These are phyloP conservation scores for Campylomormyrus numenius DNA, from an alignment of 2,113 vertebrate species.

Conservation along the genomic window DNA sequence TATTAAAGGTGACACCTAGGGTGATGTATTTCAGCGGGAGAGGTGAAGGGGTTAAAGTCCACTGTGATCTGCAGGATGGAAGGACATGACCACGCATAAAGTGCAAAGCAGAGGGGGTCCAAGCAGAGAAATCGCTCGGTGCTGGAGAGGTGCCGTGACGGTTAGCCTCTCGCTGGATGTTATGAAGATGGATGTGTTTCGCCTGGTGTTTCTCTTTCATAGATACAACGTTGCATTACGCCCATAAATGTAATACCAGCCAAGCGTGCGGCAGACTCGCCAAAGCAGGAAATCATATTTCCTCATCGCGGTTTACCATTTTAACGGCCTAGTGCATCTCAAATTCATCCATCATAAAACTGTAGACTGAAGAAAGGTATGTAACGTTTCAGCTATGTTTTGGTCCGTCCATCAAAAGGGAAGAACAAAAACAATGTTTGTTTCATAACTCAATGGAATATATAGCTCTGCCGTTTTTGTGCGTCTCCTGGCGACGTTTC, in stretches of 20 bases:
- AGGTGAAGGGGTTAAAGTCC: not conserved
- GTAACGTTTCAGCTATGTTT: not conserved
- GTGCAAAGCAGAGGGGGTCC: not conserved
- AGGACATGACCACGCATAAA: not conserved
- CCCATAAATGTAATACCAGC: not conserved
- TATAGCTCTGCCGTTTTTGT: not conserved
- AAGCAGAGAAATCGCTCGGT: not conserved
- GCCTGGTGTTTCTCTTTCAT: not conserved
- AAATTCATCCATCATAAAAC: slow-evolving; percentile 6
- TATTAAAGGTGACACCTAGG: not conserved
- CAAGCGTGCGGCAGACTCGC: not conserved
- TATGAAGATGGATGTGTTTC: not conserved
- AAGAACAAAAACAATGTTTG: not conserved
- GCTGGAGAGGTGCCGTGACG: not conserved
- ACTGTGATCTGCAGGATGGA: not conserved
- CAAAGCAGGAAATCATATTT: not conserved
- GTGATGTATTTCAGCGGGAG: not conserved
- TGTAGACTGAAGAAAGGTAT: not conserved
- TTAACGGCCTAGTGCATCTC: not conserved
- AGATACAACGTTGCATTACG: not conserved
- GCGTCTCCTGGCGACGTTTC: not conserved
- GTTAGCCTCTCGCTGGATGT: not conserved
- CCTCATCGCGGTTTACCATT: not conserved
- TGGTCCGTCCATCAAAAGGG: not conserved
- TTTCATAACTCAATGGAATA: not conserved